Evolutionary conservation across 2,113 vertebrate species (phyloP).

Genomic region (Polyodon spathula): DNA sequence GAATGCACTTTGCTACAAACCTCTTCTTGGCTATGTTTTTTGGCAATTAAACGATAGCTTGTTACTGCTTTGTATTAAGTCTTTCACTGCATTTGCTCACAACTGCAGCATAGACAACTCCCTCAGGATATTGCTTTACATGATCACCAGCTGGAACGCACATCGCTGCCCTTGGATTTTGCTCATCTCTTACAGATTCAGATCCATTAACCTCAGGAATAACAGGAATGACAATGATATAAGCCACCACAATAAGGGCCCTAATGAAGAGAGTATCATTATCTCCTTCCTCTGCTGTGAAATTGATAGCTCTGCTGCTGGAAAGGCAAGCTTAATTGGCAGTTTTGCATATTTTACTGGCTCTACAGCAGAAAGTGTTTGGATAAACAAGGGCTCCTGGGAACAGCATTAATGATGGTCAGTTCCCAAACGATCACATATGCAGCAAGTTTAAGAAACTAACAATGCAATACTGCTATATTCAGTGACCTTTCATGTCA

Average conservation of each 20-base stretch:
- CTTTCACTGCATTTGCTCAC: not conserved
- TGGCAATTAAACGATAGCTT: not conserved
- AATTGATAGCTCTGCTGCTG: not conserved
- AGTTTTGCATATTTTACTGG: not conserved
- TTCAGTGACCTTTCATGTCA: not conserved
- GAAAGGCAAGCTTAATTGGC: not conserved
- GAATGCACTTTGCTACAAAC: not conserved
- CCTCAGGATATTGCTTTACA: not conserved
- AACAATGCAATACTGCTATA: not conserved
- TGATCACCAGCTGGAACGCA: not conserved
- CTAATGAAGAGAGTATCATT: not conserved
- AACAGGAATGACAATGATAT: not conserved
- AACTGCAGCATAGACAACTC: not conserved
- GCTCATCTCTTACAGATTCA: not conserved
- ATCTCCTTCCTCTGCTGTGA: not conserved
- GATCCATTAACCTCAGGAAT: slow-evolving; percentile 1
- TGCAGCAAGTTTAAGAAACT: not conserved
- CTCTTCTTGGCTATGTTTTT: not conserved
- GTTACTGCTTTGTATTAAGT: not conserved
- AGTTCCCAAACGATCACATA: not conserved
- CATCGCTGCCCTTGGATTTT: not conserved
- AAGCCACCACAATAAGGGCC: not conserved
- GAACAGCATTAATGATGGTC: slow-evolving; percentile 2
- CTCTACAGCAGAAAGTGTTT: not conserved
- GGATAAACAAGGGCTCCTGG: not conserved